phyloP scores from a whole-genome alignment of 2,888 invertebrate genomes.

The Entomobrya multifasciata region DNA sequence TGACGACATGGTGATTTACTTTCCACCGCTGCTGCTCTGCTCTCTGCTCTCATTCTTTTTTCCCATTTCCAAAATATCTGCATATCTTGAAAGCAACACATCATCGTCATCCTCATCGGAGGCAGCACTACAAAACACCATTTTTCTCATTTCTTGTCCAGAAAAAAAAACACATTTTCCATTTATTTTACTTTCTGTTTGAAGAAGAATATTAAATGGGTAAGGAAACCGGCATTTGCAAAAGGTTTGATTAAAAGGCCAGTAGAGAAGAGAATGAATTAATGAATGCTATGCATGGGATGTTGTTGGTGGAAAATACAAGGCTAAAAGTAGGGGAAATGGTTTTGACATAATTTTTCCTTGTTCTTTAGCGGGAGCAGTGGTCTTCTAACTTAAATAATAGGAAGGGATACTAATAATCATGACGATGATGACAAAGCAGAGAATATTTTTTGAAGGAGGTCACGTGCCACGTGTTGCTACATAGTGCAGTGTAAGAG shows the following conservation, averaged over 20 bases:
- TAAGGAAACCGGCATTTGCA: too few species aligned
- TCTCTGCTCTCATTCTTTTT: conserved; percentile 30
- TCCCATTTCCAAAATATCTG: conserved; percentile 24
- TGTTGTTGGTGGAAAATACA: too few species aligned
- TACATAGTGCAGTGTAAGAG: background rate
- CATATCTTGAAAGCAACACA: conserved; percentile 38
- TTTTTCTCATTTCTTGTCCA: too few species aligned
- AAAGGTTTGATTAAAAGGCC: too few species aligned
- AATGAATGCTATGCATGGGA: conserved; percentile 12
- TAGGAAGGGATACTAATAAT: background rate
- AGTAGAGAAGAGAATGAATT: background rate
- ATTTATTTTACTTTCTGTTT: too few species aligned
- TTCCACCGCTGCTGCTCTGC: conserved; percentile 5
- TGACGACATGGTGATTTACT: conserved; percentile 44
- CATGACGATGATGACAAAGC: background rate
- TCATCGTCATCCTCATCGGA: background rate
- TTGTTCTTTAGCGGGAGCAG: background rate
- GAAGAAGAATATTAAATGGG: background rate
- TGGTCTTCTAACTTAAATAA: conserved; percentile 50
- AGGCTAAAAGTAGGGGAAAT: too few species aligned
- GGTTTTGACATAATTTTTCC: background rate
- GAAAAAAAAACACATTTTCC: too few species aligned
- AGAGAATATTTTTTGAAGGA: background rate
- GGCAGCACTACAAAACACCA: too few species aligned
- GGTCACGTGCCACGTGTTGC: conserved; percentile 71